A percentile compares a stretch with the other conserved stretches of the same genome.
Evolutionary conservation across 2,113 vertebrate genomes (phyloP).

Genomic region (Nesogale talazaci): DNA sequence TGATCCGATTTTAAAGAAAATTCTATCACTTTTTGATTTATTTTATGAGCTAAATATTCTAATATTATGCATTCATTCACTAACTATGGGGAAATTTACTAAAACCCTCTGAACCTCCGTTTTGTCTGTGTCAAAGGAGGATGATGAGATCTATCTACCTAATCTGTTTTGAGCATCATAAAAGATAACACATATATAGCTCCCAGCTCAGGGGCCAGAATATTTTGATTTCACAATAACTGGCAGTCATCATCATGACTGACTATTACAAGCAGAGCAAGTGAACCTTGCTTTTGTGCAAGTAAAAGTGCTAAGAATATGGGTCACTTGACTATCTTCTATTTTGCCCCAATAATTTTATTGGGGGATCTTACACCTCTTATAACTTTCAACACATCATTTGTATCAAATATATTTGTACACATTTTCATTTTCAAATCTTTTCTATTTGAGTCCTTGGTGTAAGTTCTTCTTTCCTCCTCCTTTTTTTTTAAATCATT

Average conservation of each 20-base stretch:
- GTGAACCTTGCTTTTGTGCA: not conserved
- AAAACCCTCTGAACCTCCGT: not conserved
- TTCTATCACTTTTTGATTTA: not conserved
- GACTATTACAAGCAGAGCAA: not conserved
- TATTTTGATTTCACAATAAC: too few relatives aligned
- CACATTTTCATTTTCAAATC: too few relatives aligned
- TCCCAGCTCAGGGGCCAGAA: not conserved
- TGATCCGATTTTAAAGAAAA: too few relatives aligned
- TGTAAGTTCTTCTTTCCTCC: too few relatives aligned
- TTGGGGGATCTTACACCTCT: too few relatives aligned
- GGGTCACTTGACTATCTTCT: too few relatives aligned
- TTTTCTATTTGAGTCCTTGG: too few relatives aligned
- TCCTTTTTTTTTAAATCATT: too few relatives aligned
- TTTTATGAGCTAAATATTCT: not conserved
- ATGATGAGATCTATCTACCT: accelerated
- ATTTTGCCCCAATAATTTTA: too few relatives aligned
- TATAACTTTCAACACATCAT: too few relatives aligned
- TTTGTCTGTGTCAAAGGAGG: not conserved
- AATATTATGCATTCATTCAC: not conserved
- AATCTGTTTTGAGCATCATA: not conserved
- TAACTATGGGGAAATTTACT: not conserved
- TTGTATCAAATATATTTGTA: too few relatives aligned
- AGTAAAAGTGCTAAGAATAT: not conserved
- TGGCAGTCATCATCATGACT: not conserved
- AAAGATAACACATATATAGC: accelerated